Evolutionary conservation across 2,888 invertebrate genomes (phyloP), one percentile per base, ranked within the genome.

Genomic region (Fragum sueziense): DNA sequence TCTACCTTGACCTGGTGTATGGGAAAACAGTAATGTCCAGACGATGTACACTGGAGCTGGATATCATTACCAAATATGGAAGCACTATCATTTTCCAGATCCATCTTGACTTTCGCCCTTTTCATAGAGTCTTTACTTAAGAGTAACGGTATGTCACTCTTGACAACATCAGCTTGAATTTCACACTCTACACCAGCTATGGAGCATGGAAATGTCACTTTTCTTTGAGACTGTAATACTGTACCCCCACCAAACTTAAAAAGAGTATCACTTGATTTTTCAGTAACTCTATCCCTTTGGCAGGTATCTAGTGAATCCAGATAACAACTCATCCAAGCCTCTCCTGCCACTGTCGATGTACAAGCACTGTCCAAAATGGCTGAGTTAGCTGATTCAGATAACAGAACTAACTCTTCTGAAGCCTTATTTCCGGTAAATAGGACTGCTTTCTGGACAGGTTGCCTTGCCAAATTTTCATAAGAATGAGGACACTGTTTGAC

Each of bases 21-120:
- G 1, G 74, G 81, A n/a, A 82, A 59, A 62, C 76, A 84, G 34
- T 84, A 84, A 69, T 84, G 84, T 31, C 79, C 79, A 37, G 78
- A 80, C 2, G 70, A 70, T 11, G 80, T 82, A 25, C 75, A 73
- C 27, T 81, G 52, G n/a, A 82, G 47, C 9, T 72, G 69, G 67
- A 85, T 73, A 31, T 78, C 76, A n/a, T 74, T 62, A n/a, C 76
- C 77, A 51, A 85, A 76, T 34, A 85, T 81, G 27, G 67, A 67
- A 2, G 79, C 85, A 61, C 70, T 73, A 61, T 85, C 83, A 81
- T 79, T 79, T 47, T 74, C 79, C 20, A 81, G 54, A 68, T 85
- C 85, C 27, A 85, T 62, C 54, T 78, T 75, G 1, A 83, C 69
- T 70, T 59, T 70, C 6, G 82, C 82, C 41, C 47, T 72, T 31